Conservation (phyloP, 2,888 invertebrate genomes). For the Diaperis boleti region DNA sequence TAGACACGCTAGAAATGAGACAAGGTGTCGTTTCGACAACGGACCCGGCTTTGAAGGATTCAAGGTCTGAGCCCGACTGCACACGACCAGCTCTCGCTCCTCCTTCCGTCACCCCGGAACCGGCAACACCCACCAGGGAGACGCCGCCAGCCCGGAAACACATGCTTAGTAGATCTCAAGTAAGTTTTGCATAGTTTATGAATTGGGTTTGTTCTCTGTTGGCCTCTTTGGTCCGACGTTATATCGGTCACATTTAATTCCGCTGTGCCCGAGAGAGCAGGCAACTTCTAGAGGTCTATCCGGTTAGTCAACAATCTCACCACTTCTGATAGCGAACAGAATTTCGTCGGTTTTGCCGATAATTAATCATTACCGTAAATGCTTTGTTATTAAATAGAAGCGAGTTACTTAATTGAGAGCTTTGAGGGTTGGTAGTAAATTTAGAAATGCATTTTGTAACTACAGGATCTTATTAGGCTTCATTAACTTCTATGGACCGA, state of each 20-base stretch:
- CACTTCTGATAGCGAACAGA: no score
- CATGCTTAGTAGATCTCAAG: conserved; percentile 73
- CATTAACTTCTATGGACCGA: no score
- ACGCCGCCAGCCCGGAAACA: conserved; percentile 65
- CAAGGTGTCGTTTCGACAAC: conserved; percentile 57
- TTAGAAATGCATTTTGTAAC: no score
- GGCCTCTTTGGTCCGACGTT: neutral
- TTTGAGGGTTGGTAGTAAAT: no score
- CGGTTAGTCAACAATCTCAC: neutral
- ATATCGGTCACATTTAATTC: neutral
- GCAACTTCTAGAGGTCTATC: neutral
- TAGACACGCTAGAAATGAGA: conserved; percentile 74
- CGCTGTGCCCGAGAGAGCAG: neutral
- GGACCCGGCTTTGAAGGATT: conserved; percentile 62
- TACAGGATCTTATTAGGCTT: no score
- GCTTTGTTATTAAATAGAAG: no score
- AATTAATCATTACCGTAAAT: no score
- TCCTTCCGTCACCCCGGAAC: conserved; percentile 61
- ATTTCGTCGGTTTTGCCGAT: no score
- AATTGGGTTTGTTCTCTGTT: neutral
- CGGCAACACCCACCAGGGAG: conserved; percentile 61
- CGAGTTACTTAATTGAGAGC: no score
- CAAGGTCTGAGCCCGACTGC: conserved; percentile 65
- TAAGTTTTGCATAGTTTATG: conserved; percentile 53
- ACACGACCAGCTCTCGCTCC: conserved; percentile 62